Conservation (phyloP, 2,888 invertebrate species). For the Ametastegia equiseti region DNA sequence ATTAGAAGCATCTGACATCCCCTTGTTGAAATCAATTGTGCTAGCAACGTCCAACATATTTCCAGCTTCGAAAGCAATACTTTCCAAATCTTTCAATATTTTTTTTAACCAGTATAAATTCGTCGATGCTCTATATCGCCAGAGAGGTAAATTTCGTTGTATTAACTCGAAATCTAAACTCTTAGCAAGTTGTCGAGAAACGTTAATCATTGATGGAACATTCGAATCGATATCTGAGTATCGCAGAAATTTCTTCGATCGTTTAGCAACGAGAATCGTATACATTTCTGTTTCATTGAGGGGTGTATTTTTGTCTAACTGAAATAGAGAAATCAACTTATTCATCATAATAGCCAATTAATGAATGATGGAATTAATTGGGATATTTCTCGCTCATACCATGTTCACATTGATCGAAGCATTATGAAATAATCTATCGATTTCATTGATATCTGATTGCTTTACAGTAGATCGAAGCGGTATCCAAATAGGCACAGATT, state of each 20-base stretch:
- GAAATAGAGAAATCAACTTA: background rate
- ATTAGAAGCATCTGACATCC: constrained; percentile 70
- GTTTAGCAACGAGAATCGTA: constrained; percentile 62
- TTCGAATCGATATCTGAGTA: constrained; percentile 63
- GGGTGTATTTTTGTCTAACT: background rate
- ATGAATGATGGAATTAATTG: too few species aligned
- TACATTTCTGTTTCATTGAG: constrained; percentile 59
- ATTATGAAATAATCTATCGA: constrained; percentile 62
- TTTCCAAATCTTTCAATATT: constrained; percentile 75
- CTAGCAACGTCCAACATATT: constrained; percentile 77
- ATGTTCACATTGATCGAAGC: constrained; percentile 69
- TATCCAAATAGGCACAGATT: constrained; percentile 67
- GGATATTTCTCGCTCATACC: constrained; percentile 48
- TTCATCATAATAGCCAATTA: background rate
- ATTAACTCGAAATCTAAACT: constrained; percentile 65
- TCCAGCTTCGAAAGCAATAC: constrained; percentile 74
- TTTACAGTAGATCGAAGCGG: constrained; percentile 62
- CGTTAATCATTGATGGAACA: constrained; percentile 61
- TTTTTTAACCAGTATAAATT: constrained; percentile 76
- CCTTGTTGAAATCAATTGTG: constrained; percentile 73
- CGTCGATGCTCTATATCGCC: constrained; percentile 77
- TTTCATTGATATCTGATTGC: constrained; percentile 53
- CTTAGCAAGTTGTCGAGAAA: constrained; percentile 60
- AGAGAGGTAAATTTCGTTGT: constrained; percentile 61
- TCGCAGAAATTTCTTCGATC: constrained; percentile 62